phyloP scores from a whole-genome alignment of 92 coral and sea anemone species.

The Hydrozoanthus gracilis region DNA sequence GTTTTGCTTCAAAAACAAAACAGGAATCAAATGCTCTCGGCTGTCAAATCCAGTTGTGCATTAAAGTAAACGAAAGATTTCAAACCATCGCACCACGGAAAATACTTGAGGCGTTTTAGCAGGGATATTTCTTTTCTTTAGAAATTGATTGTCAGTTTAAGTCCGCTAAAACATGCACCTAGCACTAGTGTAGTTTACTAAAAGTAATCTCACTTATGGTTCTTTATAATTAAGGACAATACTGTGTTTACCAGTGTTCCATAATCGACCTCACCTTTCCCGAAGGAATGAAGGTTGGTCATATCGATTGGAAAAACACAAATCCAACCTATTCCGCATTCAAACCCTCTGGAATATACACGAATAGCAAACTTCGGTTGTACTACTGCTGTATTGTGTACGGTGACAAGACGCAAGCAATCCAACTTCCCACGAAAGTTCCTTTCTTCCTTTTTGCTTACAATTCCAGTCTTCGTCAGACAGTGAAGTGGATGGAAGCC shows the following conservation, averaged over 20 bases:
- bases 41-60: too few relatives aligned
- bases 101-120: too few relatives aligned
- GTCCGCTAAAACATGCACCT: background rate
- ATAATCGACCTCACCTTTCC: background rate
- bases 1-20: too few relatives aligned
- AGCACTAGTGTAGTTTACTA: background rate
- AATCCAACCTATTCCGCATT: too few relatives aligned
- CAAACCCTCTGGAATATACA: background rate
- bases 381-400: slow-evolving; percentile 11
- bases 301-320: background rate
- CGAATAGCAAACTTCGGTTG: background rate
- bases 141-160: background rate
- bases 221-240: slow-evolving; percentile 6
- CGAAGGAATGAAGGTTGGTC: background rate
- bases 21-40: too few relatives aligned
- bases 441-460: slow-evolving; percentile 34
- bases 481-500: slow-evolving; percentile 39
- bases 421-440: background rate
- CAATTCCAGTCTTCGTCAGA: slow-evolving; percentile 30
- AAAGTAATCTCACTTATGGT: background rate
- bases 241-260: background rate
- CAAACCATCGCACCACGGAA: too few relatives aligned
- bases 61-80: too few relatives aligned
- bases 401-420: slow-evolving; percentile 22
- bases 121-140: too few relatives aligned